These are phyloP conservation scores for Calosoma granatense DNA, from an alignment of 1,140 invertebrate species.

Conservation along the genomic window DNA sequence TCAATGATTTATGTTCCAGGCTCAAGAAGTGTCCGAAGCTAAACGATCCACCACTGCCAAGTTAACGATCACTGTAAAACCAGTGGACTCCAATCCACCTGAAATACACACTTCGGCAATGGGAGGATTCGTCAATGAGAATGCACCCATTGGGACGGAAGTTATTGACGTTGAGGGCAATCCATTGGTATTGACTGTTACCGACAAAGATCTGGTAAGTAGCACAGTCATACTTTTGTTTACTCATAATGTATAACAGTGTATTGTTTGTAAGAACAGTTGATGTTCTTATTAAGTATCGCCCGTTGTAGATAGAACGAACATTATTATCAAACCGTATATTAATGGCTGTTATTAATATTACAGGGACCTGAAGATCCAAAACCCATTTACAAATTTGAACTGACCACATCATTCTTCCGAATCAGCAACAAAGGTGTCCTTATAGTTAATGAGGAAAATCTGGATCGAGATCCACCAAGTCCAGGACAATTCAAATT, in stretches of 20 bases:
- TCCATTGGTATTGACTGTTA: constrained; percentile 61
- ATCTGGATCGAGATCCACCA: constrained; percentile 77
- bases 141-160: constrained; percentile 70
- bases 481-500: constrained; percentile 75
- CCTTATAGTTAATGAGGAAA: constrained; percentile 70
- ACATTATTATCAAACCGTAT: too few species aligned
- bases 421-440: constrained; percentile 61
- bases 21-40: constrained; percentile 68
- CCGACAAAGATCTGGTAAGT: constrained; percentile 73
- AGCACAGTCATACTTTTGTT: constrained; percentile 3
- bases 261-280: background rate
- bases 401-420: constrained; percentile 76
- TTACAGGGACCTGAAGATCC: constrained; percentile 53
- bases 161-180: constrained; percentile 56
- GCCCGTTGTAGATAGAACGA: too few species aligned
- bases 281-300: too few species aligned
- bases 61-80: constrained; percentile 67
- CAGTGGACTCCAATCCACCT: constrained; percentile 76
- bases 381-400: constrained; percentile 66
- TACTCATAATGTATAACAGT: background rate
- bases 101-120: constrained; percentile 57
- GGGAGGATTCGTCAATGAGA: constrained; percentile 76
- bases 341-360: too few species aligned
- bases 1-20: constrained; percentile 38
- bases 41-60: constrained; percentile 72